These are phyloP conservation scores for Sceloporus tristichus DNA, from an alignment of 2,113 vertebrate species.

Conservation along the genomic window DNA sequence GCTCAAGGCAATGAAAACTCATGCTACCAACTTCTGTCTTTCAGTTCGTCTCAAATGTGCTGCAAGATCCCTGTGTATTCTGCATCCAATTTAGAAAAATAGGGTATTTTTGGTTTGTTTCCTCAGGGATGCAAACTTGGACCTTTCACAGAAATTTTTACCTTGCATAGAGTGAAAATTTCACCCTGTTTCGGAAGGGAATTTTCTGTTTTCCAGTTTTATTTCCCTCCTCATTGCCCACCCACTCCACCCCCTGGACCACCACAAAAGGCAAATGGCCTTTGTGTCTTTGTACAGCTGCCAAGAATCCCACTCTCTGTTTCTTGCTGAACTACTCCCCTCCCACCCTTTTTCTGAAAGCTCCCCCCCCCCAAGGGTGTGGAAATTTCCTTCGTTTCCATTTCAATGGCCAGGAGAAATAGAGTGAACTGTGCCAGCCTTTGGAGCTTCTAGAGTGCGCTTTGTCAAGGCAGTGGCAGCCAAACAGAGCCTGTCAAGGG, in stretches of 20 bases:
- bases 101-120: too few species aligned
- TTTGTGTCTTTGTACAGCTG: neutral
- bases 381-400: slow-evolving; percentile 24
- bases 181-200: neutral
- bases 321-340: neutral
- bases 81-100: too few species aligned
- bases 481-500: slow-evolving; percentile 83
- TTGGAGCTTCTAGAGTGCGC: slow-evolving; percentile 79
- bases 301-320: neutral
- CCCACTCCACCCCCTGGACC: too few species aligned
- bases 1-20: too few species aligned
- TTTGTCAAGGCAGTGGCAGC: slow-evolving; percentile 78
- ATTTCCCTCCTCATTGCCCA: neutral
- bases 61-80: too few species aligned
- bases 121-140: neutral
- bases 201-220: neutral
- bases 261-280: neutral
- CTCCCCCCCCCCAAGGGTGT: neutral
- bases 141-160: neutral
- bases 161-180: neutral
- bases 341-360: too few species aligned
- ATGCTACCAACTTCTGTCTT: too few species aligned
- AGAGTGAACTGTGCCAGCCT: slow-evolving; percentile 7
- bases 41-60: too few species aligned
- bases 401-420: slow-evolving; percentile 22